Evolutionary conservation across 2,797 vertebrate genomes (phyloP).

Genomic region (Pogonophryne albipinna): DNA sequence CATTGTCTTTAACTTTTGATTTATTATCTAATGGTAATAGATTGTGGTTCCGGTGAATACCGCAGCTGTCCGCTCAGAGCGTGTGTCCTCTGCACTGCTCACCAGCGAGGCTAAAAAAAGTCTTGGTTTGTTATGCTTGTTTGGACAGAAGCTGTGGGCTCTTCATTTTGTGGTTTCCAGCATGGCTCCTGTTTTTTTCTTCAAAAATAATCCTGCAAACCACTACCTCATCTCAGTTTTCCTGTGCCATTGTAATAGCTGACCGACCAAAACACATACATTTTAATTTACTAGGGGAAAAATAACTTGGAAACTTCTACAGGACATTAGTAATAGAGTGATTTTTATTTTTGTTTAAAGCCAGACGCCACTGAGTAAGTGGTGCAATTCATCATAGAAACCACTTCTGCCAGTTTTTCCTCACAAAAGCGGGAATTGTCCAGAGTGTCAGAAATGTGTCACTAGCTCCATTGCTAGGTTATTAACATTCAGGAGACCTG

Average conservation of each 20-base stretch:
- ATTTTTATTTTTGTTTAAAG: slow-evolving; percentile 49
- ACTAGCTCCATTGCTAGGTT: slow-evolving; percentile 50
- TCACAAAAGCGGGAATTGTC: slow-evolving; percentile 50
- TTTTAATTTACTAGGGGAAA: slow-evolving; percentile 45
- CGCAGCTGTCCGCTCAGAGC: slow-evolving; percentile 71
- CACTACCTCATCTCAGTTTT: slow-evolving; percentile 76
- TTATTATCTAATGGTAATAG: slow-evolving; percentile 82
- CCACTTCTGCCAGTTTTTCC: slow-evolving; percentile 38
- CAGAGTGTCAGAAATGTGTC: slow-evolving; percentile 56
- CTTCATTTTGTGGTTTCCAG: slow-evolving; percentile 79
- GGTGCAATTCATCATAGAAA: slow-evolving; percentile 63
- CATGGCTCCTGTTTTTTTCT: slow-evolving; percentile 68
- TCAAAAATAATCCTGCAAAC: slow-evolving; percentile 80
- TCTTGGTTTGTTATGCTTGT: slow-evolving; percentile 81
- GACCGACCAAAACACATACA: slow-evolving; percentile 56
- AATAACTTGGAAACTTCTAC: slow-evolving; percentile 41
- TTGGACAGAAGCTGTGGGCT: slow-evolving; percentile 80
- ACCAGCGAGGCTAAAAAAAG: slow-evolving; percentile 81
- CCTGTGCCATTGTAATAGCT: slow-evolving; percentile 54
- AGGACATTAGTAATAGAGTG: slow-evolving; percentile 51
- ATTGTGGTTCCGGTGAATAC: slow-evolving; percentile 73
- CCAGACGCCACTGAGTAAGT: slow-evolving; percentile 56
- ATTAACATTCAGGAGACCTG: slow-evolving; percentile 43
- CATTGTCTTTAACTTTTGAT: slow-evolving; percentile 70
- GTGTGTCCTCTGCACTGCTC: slow-evolving; percentile 70